A percentile compares a stretch with the other conserved stretches of the same genome.
Conservation (phyloP, 2,888 invertebrate genomes). For the Cinara cedri region DNA sequence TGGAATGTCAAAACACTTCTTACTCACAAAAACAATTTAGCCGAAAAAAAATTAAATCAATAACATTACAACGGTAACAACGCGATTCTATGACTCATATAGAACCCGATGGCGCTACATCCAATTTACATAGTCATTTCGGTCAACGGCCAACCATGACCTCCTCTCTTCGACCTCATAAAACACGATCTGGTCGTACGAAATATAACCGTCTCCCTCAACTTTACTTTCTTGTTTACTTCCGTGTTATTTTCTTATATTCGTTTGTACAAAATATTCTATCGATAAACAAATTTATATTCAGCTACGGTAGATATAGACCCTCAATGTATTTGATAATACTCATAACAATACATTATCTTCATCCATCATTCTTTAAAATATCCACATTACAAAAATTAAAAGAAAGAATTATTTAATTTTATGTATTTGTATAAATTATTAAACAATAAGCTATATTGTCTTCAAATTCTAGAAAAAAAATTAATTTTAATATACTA, state of each 20-base stretch:
- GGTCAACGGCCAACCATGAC: conserved; percentile 57
- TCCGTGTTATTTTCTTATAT: conserved; percentile 35
- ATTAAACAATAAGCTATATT: too few relatives aligned
- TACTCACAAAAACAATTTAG: background rate
- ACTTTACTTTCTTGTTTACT: conserved; percentile 44
- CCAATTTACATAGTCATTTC: conserved; percentile 56
- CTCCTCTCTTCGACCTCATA: conserved; percentile 54
- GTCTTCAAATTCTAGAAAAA: too few relatives aligned
- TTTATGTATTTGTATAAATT: too few relatives aligned
- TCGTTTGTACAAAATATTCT: background rate
- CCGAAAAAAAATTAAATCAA: background rate
- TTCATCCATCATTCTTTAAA: too few relatives aligned
- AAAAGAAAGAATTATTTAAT: too few relatives aligned
- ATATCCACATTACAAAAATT: too few relatives aligned
- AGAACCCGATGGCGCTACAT: conserved; percentile 47
- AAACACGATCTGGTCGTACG: conserved; percentile 33
- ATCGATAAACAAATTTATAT: background rate
- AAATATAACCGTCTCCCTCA: conserved; percentile 19
- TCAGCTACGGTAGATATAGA: background rate
- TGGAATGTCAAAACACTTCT: background rate
- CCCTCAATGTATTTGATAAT: background rate
- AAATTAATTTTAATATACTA: too few relatives aligned
- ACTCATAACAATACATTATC: background rate
- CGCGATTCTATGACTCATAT: conserved; percentile 21
- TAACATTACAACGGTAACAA: conserved; percentile 24